These are phyloP conservation scores for Pipa parva DNA, from an alignment of 2,113 vertebrate genomes.

Conservation along the genomic window DNA sequence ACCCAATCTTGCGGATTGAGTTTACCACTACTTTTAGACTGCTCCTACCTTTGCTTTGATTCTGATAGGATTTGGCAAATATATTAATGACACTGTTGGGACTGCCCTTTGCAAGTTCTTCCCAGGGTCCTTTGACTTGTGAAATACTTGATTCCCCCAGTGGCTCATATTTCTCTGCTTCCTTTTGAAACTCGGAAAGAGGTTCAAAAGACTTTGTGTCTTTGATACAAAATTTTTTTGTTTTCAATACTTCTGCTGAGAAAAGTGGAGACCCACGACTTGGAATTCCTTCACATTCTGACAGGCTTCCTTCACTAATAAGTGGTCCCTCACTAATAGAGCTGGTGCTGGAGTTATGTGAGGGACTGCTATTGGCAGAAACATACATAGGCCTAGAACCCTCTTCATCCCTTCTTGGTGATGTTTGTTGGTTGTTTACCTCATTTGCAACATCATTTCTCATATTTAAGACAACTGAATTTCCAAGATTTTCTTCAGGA, in stretches of 20 bases:
- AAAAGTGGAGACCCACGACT: conserved; percentile 48
- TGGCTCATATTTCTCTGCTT: conserved; percentile 71
- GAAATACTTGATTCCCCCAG: conserved; percentile 55
- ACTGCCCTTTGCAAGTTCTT: conserved; percentile 87
- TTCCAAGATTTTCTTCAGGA: conserved; percentile 61
- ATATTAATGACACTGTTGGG: conserved; percentile 94
- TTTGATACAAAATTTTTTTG: conserved; percentile 61
- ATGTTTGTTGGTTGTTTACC: not conserved
- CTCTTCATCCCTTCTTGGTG: conserved; percentile 24
- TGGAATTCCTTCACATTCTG: conserved; percentile 63
- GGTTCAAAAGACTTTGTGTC: conserved; percentile 65
- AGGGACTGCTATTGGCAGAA: conserved; percentile 49
- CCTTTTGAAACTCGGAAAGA: conserved; percentile 80
- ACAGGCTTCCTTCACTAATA: conserved; percentile 78
- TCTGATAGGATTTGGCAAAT: conserved; percentile 82
- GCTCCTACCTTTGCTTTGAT: conserved; percentile 73
- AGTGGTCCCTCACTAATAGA: conserved; percentile 89
- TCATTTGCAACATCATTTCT: not conserved
- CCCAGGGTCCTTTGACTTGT: conserved; percentile 71
- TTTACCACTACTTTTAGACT: not conserved
- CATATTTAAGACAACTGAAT: conserved; percentile 46
- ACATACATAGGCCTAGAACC: conserved; percentile 39
- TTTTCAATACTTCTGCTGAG: conserved; percentile 57
- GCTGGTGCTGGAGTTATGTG: conserved; percentile 68
- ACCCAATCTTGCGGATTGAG: not conserved